Percentiles rank a stretch among this genome's conserved stretches.
phyloP scores from a whole-genome alignment of 2,113 vertebrate genomes.

The Channa maculata region DNA sequence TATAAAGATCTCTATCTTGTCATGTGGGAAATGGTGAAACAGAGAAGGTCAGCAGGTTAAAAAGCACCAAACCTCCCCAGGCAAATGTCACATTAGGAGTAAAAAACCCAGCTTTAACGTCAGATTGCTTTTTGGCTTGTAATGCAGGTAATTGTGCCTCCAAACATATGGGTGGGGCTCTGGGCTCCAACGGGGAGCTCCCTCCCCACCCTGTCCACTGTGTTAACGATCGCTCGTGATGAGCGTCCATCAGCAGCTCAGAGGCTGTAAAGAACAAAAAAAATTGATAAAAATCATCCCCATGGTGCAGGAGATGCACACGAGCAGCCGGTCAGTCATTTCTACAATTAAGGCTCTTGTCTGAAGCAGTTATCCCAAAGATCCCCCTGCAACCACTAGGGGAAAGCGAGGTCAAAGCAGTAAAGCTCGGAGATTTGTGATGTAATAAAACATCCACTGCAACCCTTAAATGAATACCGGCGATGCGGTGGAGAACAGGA shows the following conservation, averaged over 20 bases:
- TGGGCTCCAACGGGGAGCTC: too few relatives aligned
- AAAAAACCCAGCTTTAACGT: not conserved
- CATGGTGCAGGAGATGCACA: not conserved
- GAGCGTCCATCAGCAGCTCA: conserved; percentile 25
- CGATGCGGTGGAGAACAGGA: not conserved
- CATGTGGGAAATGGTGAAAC: not conserved
- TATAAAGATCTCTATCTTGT: not conserved
- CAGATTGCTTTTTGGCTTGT: conserved; percentile 10
- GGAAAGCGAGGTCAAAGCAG: not conserved
- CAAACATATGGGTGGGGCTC: not conserved
- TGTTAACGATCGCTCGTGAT: conserved; percentile 7
- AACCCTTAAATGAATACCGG: not conserved
- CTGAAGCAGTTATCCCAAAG: not conserved
- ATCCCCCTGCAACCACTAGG: not conserved
- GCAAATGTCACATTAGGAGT: not conserved
- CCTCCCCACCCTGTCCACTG: conserved; percentile 7
- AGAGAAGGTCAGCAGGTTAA: not conserved
- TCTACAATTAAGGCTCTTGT: not conserved
- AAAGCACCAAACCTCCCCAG: not conserved
- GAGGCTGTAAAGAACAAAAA: conserved; percentile 13
- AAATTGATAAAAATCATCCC: not conserved
- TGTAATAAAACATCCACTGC: not conserved
- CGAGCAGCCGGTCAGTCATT: not conserved
- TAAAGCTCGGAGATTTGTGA: not conserved
- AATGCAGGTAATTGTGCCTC: conserved; percentile 5